Evolutionary conservation across 2,888 invertebrate species (phyloP).

Genomic region (Perdita meconis): DNA sequence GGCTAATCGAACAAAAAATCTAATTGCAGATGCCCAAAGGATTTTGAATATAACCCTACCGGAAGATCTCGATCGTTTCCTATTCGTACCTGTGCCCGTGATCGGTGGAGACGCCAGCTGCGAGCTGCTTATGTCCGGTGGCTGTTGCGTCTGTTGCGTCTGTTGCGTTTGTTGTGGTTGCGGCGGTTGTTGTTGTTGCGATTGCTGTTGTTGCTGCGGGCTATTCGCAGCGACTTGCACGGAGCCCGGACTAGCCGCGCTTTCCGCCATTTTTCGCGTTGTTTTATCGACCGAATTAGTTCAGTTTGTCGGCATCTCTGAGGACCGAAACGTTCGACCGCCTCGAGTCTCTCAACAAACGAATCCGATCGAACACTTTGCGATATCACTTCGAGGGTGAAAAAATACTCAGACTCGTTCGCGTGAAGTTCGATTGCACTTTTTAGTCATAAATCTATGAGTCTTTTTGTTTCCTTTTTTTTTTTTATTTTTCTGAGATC

Average conservation of each 20-base stretch:
- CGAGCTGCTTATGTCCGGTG: constrained; percentile 83
- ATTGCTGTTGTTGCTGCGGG: constrained; percentile 79
- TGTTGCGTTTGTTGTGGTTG: no score
- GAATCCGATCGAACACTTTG: constrained; percentile 26
- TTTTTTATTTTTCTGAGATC: background rate
- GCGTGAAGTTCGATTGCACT: background rate
- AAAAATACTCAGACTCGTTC: background rate
- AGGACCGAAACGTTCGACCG: constrained; percentile 7
- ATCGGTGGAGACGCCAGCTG: constrained; percentile 82
- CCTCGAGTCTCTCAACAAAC: constrained; percentile 27
- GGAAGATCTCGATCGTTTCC: constrained; percentile 62
- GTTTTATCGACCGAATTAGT: background rate
- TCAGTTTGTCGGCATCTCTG: constrained; percentile 37
- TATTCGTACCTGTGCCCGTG: constrained; percentile 83
- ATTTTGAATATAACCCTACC: constrained; percentile 60
- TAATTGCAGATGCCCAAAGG: constrained; percentile 39
- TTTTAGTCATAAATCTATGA: background rate
- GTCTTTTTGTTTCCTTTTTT: no score
- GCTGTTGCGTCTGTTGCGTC: constrained; percentile 76
- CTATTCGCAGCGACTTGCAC: constrained; percentile 77
- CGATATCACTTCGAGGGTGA: background rate
- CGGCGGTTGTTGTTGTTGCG: constrained; percentile 66
- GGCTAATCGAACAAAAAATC: constrained; percentile 31
- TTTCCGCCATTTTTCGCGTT: constrained; percentile 78
- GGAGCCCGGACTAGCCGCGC: constrained; percentile 79